Conservation (phyloP, 1,140 invertebrate species). For the Drosophila nebulosa region DNA sequence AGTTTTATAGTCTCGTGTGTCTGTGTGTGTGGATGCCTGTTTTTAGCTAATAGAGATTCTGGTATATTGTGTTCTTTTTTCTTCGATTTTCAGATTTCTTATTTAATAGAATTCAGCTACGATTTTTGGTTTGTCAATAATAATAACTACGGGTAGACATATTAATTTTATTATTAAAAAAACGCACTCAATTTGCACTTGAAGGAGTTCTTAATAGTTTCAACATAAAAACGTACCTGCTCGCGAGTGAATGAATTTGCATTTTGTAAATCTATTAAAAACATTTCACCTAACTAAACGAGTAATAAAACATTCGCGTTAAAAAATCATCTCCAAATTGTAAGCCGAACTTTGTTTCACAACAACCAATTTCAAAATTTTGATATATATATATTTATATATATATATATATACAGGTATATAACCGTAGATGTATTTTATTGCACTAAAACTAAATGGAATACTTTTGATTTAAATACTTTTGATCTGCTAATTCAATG, state of each 20-base stretch:
- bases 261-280: conserved; percentile 27
- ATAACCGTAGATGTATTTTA: not conserved
- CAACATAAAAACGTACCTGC: conserved; percentile 3
- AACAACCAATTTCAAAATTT: conserved; percentile 53
- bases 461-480: conserved; percentile 64
- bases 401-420: not conserved
- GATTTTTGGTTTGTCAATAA: conserved; percentile 23
- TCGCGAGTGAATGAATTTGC: conserved; percentile 9
- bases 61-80: not conserved
- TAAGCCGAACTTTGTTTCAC: conserved; percentile 16
- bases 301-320: not conserved
- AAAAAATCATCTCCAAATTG: conserved; percentile 10
- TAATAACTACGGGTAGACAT: not conserved
- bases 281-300: conserved; percentile 53
- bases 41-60: not conserved
- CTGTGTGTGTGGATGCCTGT: conserved; percentile 10
- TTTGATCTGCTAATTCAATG: conserved; percentile 56
- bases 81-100: conserved; percentile 7
- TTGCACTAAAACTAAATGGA: not conserved
- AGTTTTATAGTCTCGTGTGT: conserved; percentile 5
- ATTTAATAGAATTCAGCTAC: conserved; percentile 64
- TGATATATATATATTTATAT: conserved; percentile 4
- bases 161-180: conserved; percentile 32
- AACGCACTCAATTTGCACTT: conserved; percentile 52
- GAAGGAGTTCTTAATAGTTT: conserved; percentile 26